Conservation (phyloP, 2,888 invertebrate species). For the Pachycephus smyrnensis region DNA sequence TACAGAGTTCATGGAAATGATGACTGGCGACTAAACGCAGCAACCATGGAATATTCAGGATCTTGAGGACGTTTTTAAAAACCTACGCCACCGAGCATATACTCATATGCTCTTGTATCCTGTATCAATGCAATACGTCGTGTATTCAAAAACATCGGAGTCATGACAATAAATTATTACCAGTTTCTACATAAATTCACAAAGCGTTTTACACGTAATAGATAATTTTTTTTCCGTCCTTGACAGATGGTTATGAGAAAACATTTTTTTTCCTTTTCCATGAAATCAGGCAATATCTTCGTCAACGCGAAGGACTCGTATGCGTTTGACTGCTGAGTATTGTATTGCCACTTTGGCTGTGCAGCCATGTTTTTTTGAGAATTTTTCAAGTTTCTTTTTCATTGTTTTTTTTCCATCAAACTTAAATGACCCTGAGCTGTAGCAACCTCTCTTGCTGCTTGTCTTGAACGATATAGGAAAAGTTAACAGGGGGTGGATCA, state of each 20-base stretch:
- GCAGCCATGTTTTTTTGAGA: too few species aligned
- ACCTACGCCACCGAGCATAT: not conserved
- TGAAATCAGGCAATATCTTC: too few species aligned
- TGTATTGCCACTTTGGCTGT: too few species aligned
- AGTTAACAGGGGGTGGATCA: not conserved
- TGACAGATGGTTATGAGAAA: too few species aligned
- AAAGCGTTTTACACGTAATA: not conserved
- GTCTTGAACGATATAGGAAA: not conserved
- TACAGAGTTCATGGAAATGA: conserved; percentile 85
- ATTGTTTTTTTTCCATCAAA: not conserved
- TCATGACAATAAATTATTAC: not conserved
- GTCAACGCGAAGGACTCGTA: too few species aligned
- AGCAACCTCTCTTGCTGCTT: not conserved
- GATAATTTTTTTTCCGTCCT: too few species aligned
- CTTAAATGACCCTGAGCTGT: not conserved
- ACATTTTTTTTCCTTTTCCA: too few species aligned
- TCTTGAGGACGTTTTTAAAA: not conserved
- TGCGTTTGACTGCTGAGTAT: too few species aligned
- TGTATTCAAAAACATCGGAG: not conserved
- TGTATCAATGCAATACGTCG: not conserved
- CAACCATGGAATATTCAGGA: not conserved
- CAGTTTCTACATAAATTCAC: not conserved
- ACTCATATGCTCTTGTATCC: not conserved
- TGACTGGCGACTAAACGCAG: conserved; percentile 76
- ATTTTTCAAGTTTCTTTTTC: too few species aligned